Conservation (phyloP, 1,140 invertebrate species). For the Muscidifurax raptorellus region DNA sequence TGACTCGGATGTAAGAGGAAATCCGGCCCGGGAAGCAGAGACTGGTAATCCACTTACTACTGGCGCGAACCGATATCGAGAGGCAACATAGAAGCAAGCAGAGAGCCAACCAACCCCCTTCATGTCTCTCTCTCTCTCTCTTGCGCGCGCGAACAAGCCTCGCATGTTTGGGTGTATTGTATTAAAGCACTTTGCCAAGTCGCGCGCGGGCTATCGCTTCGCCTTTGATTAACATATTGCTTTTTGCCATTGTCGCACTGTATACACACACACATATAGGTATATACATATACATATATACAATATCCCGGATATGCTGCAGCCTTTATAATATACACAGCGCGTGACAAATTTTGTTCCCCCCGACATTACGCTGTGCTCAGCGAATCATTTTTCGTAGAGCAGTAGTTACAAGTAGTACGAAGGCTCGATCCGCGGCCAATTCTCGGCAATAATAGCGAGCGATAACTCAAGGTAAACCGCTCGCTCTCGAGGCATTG, state of each 20-base stretch:
- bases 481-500: slow-evolving; percentile 60
- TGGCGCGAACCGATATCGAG: slow-evolving; percentile 34
- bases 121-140: not conserved
- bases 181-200: slow-evolving; percentile 48
- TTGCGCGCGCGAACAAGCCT: not conserved
- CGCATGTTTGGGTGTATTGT: slow-evolving; percentile 35
- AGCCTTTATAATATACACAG: too few relatives aligned
- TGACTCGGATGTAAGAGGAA: slow-evolving; percentile 49
- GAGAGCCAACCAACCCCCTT: not conserved
- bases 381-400: too few relatives aligned
- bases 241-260: not conserved
- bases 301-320: too few relatives aligned
- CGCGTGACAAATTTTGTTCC: too few relatives aligned
- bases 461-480: slow-evolving; percentile 67
- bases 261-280: not conserved
- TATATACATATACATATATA: too few relatives aligned
- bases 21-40: slow-evolving; percentile 32
- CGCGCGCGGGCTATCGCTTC: slow-evolving; percentile 29
- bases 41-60: slow-evolving; percentile 53
- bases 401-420: too few relatives aligned
- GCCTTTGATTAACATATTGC: slow-evolving; percentile 53
- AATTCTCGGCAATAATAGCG: slow-evolving; percentile 65
- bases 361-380: too few relatives aligned
- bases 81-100: not conserved
- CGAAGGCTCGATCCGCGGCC: too few relatives aligned